Conservation (phyloP, 1,140 invertebrate species). For the Octopus bimaculoides region DNA sequence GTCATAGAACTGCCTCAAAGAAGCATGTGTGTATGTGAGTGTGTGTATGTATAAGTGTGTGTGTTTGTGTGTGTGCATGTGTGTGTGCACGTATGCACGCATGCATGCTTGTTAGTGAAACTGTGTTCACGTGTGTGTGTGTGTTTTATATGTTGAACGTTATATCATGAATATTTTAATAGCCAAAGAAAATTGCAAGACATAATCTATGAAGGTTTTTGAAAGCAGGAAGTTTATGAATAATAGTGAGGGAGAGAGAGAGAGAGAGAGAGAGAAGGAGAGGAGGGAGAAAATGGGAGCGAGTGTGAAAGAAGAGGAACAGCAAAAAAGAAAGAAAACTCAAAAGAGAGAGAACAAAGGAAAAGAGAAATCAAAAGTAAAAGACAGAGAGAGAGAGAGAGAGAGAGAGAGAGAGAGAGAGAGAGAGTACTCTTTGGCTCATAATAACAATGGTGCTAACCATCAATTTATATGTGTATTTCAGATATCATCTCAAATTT, state of each 20-base stretch:
- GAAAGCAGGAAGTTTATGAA: too few relatives aligned
- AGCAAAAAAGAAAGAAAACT: not conserved
- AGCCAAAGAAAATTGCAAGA: too few relatives aligned
- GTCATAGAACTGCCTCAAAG: too few relatives aligned
- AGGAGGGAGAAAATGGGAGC: conserved; percentile 6
- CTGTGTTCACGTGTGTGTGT: not conserved
- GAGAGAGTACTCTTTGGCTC: not conserved
- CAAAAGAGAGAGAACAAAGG: not conserved
- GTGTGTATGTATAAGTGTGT: not conserved
- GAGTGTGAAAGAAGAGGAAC: conserved; percentile 14
- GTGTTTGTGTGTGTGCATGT: not conserved
- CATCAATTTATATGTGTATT: too few relatives aligned
- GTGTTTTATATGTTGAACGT: not conserved
- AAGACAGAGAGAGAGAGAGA: conserved; percentile 17
- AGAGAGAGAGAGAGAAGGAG: not conserved
- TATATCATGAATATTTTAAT: too few relatives aligned
- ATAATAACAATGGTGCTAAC: too few relatives aligned
- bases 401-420: conserved; percentile 16
- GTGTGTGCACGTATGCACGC: not conserved
- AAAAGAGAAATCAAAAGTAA: conserved; percentile 15
- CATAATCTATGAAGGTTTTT: too few relatives aligned
- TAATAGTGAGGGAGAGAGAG: not conserved
- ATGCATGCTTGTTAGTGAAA: not conserved
- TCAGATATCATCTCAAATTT: too few relatives aligned
- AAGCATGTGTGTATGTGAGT: too few relatives aligned